phyloP scores from a whole-genome alignment of 2,888 invertebrate genomes.

The Mystacides longicornis region DNA sequence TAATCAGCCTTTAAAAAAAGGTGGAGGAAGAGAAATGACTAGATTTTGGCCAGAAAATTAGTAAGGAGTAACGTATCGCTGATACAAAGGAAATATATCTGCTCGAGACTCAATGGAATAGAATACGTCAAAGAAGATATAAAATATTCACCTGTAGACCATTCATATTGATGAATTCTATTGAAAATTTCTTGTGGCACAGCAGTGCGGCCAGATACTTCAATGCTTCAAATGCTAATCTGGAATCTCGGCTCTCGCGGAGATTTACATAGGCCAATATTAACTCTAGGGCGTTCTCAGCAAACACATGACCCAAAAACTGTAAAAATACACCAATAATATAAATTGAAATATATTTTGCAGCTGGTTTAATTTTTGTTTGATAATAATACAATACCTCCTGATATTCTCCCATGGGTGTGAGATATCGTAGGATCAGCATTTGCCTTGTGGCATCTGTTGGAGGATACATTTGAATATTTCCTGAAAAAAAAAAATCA shows the following conservation, averaged over 20 bases:
- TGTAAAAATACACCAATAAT: slow-evolving; percentile 29
- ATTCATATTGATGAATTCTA: slow-evolving; percentile 86
- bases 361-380: no score
- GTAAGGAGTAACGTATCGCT: no score
- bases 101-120: no score
- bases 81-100: no score
- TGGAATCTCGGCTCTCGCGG: slow-evolving; percentile 78
- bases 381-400: slow-evolving; percentile 49
- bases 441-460: slow-evolving; percentile 85
- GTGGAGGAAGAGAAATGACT: no score
- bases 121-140: no score
- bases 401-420: slow-evolving; percentile 96
- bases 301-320: slow-evolving; percentile 89
- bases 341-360: not conserved
- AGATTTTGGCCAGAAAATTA: no score
- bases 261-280: slow-evolving; percentile 89
- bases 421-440: slow-evolving; percentile 87
- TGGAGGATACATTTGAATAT: slow-evolving; percentile 83
- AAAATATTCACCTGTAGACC: slow-evolving; percentile 63
- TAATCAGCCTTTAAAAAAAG: no score
- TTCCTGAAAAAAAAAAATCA: slow-evolving; percentile 36
- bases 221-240: slow-evolving; percentile 92
- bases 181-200: slow-evolving; percentile 96
- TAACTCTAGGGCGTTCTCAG: slow-evolving; percentile 82
- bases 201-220: slow-evolving; percentile 90